Evolutionary conservation across 1,140 invertebrate genomes (phyloP).

Genomic region (Ceratina australensis): DNA sequence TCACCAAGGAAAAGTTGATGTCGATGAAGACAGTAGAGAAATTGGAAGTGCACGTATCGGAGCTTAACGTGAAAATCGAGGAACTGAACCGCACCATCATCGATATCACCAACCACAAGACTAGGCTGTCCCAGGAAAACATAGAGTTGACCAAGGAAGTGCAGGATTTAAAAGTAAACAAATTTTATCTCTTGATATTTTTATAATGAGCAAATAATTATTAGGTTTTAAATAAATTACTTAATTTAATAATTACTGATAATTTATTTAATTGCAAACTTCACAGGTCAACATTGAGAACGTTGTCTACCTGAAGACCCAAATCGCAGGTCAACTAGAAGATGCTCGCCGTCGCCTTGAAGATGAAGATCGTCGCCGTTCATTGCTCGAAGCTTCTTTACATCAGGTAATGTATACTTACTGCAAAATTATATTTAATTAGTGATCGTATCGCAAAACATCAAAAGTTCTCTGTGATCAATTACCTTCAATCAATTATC

Average conservation of each 20-base stretch:
- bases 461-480: no score
- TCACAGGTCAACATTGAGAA: conserved; percentile 93
- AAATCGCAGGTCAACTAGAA: conserved; percentile 93
- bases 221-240: no score
- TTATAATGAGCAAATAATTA: no score
- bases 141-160: conserved; percentile 96
- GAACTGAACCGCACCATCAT: conserved; percentile 96
- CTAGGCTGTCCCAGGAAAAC: conserved; percentile 93
- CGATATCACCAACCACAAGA: conserved; percentile 95
- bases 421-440: not conserved
- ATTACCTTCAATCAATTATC: no score
- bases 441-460: no score
- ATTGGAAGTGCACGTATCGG: conserved; percentile 92
- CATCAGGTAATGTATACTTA: conserved; percentile 84
- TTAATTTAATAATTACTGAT: not conserved
- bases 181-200: not conserved
- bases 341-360: conserved; percentile 95
- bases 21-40: conserved; percentile 93
- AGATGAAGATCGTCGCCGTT: conserved; percentile 95
- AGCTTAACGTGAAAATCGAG: conserved; percentile 95
- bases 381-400: conserved; percentile 91
- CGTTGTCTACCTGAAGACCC: conserved; percentile 92
- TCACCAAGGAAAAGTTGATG: conserved; percentile 94
- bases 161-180: conserved; percentile 92
- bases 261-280: not conserved